Conservation (phyloP, 2,797 vertebrate genomes). For the Scolopax bukidnonensis region DNA sequence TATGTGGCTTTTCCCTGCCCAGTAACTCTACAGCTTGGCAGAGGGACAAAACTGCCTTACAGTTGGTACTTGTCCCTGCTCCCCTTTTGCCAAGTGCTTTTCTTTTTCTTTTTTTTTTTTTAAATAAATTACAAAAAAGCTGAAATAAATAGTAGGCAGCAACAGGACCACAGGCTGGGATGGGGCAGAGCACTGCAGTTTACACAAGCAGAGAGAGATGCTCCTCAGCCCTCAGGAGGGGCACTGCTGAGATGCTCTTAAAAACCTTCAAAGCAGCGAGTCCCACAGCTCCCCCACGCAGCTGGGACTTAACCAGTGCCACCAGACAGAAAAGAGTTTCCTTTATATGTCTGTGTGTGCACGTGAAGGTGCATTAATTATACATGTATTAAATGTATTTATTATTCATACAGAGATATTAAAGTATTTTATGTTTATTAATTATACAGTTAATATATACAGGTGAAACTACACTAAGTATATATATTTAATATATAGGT, state of each 20-base stretch:
- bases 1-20: background rate
- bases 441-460: background rate
- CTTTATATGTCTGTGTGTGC: background rate
- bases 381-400: constrained; percentile 27
- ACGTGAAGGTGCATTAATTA: constrained; percentile 2
- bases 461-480: background rate
- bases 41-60: background rate
- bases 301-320: background rate
- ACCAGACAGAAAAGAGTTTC: background rate
- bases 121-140: background rate
- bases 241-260: background rate
- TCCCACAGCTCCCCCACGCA: background rate
- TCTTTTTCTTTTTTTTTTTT: background rate
- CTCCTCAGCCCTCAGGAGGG: background rate
- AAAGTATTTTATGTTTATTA: constrained; percentile 34
- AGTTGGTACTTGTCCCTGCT: background rate
- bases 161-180: background rate
- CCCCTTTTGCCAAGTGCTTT: background rate
- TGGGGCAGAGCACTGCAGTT: background rate
- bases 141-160: background rate
- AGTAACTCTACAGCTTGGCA: background rate
- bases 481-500: background rate
- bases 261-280: background rate
- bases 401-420: constrained; percentile 7
- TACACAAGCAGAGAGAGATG: background rate